Conservation (phyloP, 2,113 vertebrate genomes). For the Dissostichus mawsoni region DNA sequence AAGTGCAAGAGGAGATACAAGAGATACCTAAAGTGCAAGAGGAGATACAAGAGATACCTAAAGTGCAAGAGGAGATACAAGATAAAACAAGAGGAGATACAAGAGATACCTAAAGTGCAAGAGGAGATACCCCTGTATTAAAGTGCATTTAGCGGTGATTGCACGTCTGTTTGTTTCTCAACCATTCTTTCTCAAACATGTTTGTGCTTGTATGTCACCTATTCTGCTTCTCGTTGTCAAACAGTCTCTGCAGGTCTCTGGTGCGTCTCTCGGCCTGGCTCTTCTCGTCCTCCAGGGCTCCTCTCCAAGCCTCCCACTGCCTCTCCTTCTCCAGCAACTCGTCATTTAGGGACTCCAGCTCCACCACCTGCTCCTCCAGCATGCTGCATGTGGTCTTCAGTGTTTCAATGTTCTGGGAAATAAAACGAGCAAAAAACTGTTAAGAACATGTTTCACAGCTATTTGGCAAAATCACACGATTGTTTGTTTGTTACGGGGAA, state of each 20-base stretch:
- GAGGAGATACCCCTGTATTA: no score
- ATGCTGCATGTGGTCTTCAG: constrained; percentile 99
- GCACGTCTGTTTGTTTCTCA: no score
- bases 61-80: no score
- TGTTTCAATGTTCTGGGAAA: constrained; percentile 95
- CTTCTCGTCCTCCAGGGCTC: constrained; percentile 95
- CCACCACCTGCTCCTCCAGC: constrained; percentile 99
- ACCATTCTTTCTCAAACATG: not conserved
- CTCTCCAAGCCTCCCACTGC: constrained; percentile 97
- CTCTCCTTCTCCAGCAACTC: constrained; percentile 97
- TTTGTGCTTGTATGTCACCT: constrained; percentile 78
- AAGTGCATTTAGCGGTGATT: no score
- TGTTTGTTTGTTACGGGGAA: not conserved
- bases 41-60: no score
- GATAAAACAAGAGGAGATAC: no score
- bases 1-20: no score
- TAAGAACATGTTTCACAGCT: constrained; percentile 32
- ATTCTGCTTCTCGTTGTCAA: constrained; percentile 98
- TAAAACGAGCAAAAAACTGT: constrained; percentile 38
- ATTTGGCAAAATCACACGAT: constrained; percentile 18
- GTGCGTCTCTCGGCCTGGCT: constrained; percentile 95
- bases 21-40: no score
- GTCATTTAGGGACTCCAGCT: constrained; percentile 96
- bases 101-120: no score
- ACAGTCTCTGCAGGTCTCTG: constrained; percentile 93